A percentile compares a stretch with the other conserved stretches of the same genome.
Conservation (phyloP, 2,888 invertebrate genomes). For the Disparrhopalites patrizii region DNA sequence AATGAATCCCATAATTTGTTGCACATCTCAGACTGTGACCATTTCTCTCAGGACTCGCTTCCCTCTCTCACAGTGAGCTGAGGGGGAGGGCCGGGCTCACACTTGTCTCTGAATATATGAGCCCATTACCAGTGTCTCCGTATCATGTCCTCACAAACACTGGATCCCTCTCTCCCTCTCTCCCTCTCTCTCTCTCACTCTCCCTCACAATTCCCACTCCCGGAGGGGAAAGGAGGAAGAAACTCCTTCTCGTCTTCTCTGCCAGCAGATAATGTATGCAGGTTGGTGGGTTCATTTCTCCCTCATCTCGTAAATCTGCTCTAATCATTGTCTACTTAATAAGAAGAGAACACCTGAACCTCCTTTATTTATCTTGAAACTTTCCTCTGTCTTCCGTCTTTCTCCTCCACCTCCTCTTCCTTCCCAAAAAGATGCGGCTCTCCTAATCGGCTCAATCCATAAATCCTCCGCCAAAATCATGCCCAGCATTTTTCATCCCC, state of each 20-base stretch:
- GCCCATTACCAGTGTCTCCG: constrained; percentile 12
- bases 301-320: constrained; percentile 32
- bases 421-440: neutral
- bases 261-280: constrained; percentile 20
- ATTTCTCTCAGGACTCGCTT: too few species aligned
- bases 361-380: constrained; percentile 13
- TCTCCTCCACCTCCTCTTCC: neutral
- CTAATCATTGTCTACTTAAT: constrained; percentile 31
- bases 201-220: constrained; percentile 19
- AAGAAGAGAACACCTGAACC: constrained; percentile 31
- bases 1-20: too few species aligned
- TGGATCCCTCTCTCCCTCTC: neutral
- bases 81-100: neutral
- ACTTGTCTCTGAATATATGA: constrained; percentile 11
- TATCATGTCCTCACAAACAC: neutral
- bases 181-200: constrained; percentile 10
- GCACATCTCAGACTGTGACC: too few species aligned
- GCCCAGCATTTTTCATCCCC: neutral
- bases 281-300: neutral
- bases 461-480: neutral
- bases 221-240: too few species aligned
- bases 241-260: too few species aligned
- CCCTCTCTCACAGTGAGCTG: too few species aligned
- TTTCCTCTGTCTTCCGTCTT: neutral
- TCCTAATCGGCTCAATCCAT: constrained; percentile 4